A percentile compares a stretch with the other conserved stretches of the same genome.
These are phyloP conservation scores for Manis javanica DNA, from an alignment of 2,797 vertebrate species.

Conservation along the genomic window DNA sequence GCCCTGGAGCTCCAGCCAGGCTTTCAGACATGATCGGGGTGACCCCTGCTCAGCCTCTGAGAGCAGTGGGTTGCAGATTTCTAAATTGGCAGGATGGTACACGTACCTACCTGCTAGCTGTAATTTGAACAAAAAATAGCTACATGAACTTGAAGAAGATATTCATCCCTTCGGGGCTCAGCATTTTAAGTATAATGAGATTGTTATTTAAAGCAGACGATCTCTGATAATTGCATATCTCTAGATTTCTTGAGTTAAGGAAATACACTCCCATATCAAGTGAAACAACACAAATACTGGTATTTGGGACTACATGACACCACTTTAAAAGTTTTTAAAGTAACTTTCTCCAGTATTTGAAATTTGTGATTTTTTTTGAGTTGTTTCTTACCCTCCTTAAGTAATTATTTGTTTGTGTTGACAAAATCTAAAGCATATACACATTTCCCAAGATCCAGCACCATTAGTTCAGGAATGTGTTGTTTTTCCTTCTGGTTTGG, in stretches of 20 bases:
- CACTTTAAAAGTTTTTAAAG: no score
- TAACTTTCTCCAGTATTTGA: neutral
- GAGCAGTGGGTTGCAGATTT: no score
- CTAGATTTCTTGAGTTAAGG: no score
- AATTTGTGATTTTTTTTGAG: neutral
- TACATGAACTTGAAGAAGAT: rapidly evolving
- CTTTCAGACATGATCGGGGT: rapidly evolving
- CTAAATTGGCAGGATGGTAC: rapidly evolving
- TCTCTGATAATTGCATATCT: neutral
- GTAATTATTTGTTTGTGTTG: neutral
- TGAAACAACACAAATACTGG: neutral
- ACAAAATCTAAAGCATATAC: neutral
- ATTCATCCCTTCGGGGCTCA: rapidly evolving
- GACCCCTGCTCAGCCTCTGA: rapidly evolving
- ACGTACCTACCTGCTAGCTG: rapidly evolving
- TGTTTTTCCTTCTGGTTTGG: neutral
- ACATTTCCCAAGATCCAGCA: neutral
- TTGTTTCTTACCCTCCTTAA: no score
- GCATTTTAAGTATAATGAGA: neutral
- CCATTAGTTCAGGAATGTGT: rapidly evolving
- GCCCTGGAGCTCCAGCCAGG: rapidly evolving
- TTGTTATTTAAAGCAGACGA: neutral
- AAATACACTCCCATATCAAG: rapidly evolving
- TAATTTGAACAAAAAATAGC: no score
- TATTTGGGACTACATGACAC: no score